Conservation (phyloP, 2,888 invertebrate species). For the Xanthia togata region DNA sequence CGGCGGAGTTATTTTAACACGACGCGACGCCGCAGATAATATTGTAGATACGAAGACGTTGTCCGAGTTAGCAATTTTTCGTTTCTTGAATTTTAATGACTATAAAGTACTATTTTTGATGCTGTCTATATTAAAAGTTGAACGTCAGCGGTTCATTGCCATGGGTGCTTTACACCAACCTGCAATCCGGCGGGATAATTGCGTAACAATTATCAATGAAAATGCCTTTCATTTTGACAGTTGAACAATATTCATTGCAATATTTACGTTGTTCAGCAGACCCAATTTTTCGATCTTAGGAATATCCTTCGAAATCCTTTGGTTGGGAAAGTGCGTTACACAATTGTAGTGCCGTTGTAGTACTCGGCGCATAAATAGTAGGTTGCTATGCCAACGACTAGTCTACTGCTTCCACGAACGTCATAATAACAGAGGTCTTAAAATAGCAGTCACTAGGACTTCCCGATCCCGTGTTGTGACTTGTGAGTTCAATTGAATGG, state of each 20-base stretch:
- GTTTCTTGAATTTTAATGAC: conserved; percentile 16
- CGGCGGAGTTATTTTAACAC: conserved; percentile 59
- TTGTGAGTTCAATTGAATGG: conserved; percentile 20
- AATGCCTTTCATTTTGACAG: not conserved
- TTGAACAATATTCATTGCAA: not conserved
- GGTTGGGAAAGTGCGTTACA: not conserved
- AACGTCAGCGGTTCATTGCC: not conserved
- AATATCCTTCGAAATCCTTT: not conserved
- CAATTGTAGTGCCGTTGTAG: not conserved
- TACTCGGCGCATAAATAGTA: not conserved
- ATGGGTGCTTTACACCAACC: not conserved
- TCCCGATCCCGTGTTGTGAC: conserved; percentile 19
- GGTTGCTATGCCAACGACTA: conserved; percentile 41
- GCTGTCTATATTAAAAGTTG: conserved; percentile 3
- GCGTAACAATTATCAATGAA: not conserved
- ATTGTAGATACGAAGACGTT: conserved; percentile 19
- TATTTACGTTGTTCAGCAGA: not conserved
- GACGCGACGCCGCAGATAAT: conserved; percentile 38
- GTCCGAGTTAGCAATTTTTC: conserved; percentile 22
- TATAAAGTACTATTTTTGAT: not conserved
- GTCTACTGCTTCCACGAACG: conserved; percentile 27
- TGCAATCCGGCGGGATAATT: not conserved
- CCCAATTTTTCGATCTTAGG: not conserved
- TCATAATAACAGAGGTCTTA: conserved; percentile 32
- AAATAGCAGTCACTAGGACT: conserved; percentile 31